Percentiles rank a stretch among this genome's conserved stretches.
phyloP scores from a whole-genome alignment of 2,113 vertebrate genomes.

The Athene noctua region DNA sequence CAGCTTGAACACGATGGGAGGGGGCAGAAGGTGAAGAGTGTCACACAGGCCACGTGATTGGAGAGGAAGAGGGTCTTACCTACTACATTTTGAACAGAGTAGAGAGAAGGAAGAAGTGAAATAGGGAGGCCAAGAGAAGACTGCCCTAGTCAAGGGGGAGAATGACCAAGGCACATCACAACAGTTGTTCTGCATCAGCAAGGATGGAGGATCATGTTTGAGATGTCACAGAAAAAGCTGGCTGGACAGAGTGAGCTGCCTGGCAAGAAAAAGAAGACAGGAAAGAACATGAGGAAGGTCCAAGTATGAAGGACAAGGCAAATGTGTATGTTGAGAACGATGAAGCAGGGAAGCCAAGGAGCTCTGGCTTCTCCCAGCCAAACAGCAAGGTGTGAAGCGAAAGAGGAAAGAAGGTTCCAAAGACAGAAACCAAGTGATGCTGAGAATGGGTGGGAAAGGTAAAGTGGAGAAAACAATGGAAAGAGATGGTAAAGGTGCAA shows the following conservation, averaged over 20 bases:
- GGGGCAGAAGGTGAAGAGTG: neutral
- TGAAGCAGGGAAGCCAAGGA: neutral
- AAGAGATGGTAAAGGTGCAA: neutral
- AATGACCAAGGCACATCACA: slow-evolving; percentile 8
- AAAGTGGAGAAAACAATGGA: neutral
- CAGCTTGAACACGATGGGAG: neutral
- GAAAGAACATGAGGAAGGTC: neutral
- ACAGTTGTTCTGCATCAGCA: neutral
- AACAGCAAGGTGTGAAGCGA: neutral
- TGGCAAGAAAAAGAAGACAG: slow-evolving; percentile 15
- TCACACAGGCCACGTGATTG: neutral
- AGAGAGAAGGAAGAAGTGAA: slow-evolving; percentile 7
- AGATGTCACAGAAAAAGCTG: slow-evolving; percentile 3
- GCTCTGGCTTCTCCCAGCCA: neutral
- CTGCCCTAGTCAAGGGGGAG: neutral
- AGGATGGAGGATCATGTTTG: neutral
- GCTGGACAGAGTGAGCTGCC: neutral
- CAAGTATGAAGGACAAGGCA: neutral
- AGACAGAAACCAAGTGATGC: neutral
- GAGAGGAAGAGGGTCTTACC: neutral
- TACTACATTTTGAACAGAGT: slow-evolving; percentile 4
- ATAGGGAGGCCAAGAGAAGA: slow-evolving; percentile 8
- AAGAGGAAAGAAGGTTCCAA: neutral
- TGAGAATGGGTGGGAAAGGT: neutral
- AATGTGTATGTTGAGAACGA: neutral